Percentiles rank a stretch among this genome's conserved stretches.
phyloP scores from a whole-genome alignment of 2,113 vertebrate species.

The Aviceda subcristata region DNA sequence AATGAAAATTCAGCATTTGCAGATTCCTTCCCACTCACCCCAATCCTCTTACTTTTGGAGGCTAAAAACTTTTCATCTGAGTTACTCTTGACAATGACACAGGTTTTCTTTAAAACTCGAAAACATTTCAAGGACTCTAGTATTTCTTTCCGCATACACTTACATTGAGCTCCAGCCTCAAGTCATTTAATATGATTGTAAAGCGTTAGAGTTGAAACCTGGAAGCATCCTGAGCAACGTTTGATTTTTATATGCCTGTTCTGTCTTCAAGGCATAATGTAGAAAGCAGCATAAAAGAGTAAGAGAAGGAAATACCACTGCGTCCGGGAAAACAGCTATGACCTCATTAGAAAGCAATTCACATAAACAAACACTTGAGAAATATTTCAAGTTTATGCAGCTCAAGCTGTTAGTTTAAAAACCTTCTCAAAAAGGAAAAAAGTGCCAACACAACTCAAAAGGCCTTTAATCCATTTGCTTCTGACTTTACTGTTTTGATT shows the following conservation, averaged over 20 bases:
- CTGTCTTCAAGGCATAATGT: background rate
- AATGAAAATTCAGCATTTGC: background rate
- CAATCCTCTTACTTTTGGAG: background rate
- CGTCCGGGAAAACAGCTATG: conserved; percentile 48
- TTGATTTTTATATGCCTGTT: background rate
- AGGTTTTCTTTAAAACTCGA: background rate
- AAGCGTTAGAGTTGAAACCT: background rate
- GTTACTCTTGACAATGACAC: background rate
- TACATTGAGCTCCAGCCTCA: background rate
- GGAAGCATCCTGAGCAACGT: background rate
- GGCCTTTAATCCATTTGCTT: conserved; percentile 41
- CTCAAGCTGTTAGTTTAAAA: conserved; percentile 47
- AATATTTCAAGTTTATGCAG: conserved; percentile 59
- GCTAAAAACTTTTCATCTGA: background rate
- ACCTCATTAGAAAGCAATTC: conserved; percentile 66
- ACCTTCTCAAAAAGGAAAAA: conserved; percentile 10
- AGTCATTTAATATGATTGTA: background rate
- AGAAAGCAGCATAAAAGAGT: conserved; percentile 4
- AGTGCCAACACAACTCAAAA: conserved; percentile 10
- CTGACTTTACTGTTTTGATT: background rate
- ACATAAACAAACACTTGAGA: conserved; percentile 67
- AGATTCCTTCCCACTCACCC: background rate
- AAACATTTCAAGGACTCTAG: background rate
- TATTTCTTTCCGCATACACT: background rate
- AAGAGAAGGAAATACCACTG: conserved; percentile 56